Evolutionary conservation across 2,888 invertebrate species (phyloP).

Genomic region (Phytoseiulus persimilis): DNA sequence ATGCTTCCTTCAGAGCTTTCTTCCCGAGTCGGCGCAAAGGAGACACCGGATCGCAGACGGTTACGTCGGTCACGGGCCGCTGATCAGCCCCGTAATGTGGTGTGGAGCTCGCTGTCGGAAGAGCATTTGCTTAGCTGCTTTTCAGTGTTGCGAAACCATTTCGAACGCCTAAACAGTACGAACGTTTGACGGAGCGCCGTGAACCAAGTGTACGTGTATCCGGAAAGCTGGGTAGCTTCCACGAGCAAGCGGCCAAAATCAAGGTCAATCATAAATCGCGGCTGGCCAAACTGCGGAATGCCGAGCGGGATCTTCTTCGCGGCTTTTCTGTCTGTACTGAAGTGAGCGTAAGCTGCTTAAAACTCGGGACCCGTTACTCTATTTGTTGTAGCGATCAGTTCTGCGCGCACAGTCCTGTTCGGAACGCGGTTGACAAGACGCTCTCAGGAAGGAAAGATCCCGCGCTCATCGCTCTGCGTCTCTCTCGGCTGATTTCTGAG

Average conservation of each 20-base stretch:
- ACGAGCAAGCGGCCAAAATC: not conserved
- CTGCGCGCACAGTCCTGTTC: no score
- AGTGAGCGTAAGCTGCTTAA: not conserved
- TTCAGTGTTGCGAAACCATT: not conserved
- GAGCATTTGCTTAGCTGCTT: not conserved
- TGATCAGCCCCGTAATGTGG: not conserved
- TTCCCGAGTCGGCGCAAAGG: not conserved
- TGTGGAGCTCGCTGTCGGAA: not conserved
- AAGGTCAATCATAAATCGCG: not conserved
- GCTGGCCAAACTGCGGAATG: not conserved
- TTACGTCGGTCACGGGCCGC: not conserved
- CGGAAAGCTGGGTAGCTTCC: not conserved
- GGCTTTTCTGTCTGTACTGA: not conserved
- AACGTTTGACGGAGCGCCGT: not conserved
- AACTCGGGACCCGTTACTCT: not conserved
- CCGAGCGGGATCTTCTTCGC: not conserved
- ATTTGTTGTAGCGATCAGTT: no score
- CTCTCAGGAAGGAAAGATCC: no score
- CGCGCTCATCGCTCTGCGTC: no score
- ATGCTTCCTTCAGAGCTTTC: no score
- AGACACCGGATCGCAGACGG: not conserved
- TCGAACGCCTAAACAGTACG: not conserved
- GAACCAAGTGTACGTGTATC: not conserved
- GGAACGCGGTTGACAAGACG: no score
- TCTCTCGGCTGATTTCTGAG: no score